Evolutionary conservation across 2,113 vertebrate species (phyloP).

Genomic region (Vidua chalybeata): DNA sequence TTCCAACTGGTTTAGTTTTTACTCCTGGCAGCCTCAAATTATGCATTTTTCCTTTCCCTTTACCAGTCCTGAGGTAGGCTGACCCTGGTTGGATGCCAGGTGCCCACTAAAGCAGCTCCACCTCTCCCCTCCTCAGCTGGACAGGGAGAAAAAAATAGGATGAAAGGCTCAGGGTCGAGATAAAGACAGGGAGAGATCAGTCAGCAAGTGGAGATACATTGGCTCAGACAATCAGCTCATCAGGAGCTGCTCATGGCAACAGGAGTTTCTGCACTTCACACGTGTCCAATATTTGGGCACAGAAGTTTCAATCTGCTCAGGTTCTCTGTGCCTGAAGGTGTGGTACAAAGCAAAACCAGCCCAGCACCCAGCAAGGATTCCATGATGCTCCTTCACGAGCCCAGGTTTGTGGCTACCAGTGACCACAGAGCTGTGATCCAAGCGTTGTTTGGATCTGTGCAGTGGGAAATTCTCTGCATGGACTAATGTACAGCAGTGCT

Average conservation of each 20-base stretch:
- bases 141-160: background rate
- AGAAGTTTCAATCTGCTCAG: background rate
- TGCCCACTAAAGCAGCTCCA: background rate
- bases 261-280: background rate
- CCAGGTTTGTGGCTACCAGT: background rate
- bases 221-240: background rate
- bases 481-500: accelerated
- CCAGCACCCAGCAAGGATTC: background rate
- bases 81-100: background rate
- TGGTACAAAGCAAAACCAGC: background rate
- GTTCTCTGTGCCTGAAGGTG: background rate
- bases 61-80: background rate
- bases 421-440: background rate
- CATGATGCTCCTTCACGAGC: background rate
- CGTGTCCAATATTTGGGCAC: background rate
- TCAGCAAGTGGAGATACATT: background rate
- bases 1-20: background rate
- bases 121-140: background rate
- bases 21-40: background rate
- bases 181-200: background rate
- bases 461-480: background rate
- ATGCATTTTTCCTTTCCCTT: background rate
- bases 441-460: accelerated
- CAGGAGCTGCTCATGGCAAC: background rate
- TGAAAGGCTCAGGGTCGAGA: background rate